Conservation (phyloP, 2,888 invertebrate species). For the Sphaerophoria rueppellii region DNA sequence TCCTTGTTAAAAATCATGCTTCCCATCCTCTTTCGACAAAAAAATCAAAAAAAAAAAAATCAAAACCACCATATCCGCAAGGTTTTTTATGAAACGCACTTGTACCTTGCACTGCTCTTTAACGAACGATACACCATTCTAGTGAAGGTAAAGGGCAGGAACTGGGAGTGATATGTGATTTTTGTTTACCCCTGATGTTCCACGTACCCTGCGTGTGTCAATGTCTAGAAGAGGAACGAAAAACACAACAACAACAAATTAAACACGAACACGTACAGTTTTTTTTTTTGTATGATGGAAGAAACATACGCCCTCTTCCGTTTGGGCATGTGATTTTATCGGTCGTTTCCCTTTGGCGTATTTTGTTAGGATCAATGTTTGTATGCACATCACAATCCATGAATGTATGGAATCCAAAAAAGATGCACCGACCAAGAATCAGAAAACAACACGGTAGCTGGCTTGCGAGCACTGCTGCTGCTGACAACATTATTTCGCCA, state of each 20-base stretch:
- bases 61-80: conserved; percentile 73
- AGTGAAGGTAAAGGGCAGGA: conserved; percentile 6
- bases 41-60: conserved; percentile 17
- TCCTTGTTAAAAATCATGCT: conserved; percentile 60
- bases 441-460: conserved; percentile 41
- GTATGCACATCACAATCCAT: conserved; percentile 65
- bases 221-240: conserved; percentile 27
- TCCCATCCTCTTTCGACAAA: conserved; percentile 51
- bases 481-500: conserved; percentile 47
- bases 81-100: conserved; percentile 66
- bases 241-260: conserved; percentile 2
- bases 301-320: conserved; percentile 70
- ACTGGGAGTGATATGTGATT: conserved; percentile 52
- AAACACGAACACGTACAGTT: conserved; percentile 44
- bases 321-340: conserved; percentile 64
- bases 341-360: conserved; percentile 64
- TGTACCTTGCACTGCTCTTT: conserved; percentile 3
- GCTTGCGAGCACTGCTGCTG: neutral
- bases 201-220: conserved; percentile 51
- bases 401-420: conserved; percentile 2
- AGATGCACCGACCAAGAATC: conserved; percentile 3
- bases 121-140: too few relatives aligned
- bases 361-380: conserved; percentile 65
- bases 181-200: conserved; percentile 63
- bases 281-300: conserved; percentile 28